A percentile compares a stretch with the other conserved stretches of the same genome.
Evolutionary conservation across 1,140 invertebrate species (phyloP).

Genomic region (Tetragonula clypearis): DNA sequence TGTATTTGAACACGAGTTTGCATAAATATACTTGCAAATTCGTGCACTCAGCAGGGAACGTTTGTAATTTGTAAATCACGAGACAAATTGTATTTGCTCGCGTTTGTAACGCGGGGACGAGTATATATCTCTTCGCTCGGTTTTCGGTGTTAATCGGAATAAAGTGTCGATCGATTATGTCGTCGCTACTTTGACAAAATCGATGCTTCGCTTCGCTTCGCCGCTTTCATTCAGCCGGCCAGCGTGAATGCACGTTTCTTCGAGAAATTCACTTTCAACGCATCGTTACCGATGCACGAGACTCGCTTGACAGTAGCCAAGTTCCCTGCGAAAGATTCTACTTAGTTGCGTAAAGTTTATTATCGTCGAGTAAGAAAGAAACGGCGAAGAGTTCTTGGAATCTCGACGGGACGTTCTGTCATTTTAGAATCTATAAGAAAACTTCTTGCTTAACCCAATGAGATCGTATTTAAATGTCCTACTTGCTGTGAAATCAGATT

Average conservation of each 20-base stretch:
- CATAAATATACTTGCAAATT: no score
- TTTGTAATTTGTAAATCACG: no score
- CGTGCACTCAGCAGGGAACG: no score
- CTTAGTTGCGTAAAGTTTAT: conserved; percentile 23
- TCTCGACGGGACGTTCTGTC: conserved; percentile 9
- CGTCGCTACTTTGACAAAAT: no score
- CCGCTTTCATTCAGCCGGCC: background rate
- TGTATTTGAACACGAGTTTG: no score
- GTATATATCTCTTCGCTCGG: background rate
- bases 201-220: background rate
- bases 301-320: background rate
- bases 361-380: conserved; percentile 19
- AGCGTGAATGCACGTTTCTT: no score
- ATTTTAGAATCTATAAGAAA: conserved; percentile 63
- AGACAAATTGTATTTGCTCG: background rate
- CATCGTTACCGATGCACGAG: background rate
- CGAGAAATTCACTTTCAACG: background rate
- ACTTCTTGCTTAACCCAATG: conserved; percentile 30
- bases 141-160: no score
- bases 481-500: no score
- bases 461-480: no score
- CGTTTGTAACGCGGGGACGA: background rate
- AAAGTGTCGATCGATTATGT: no score
- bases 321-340: conserved; percentile 24
- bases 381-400: conserved; percentile 5